Conservation (phyloP, 2,888 invertebrate species). For the Lasius fuliginosus region DNA sequence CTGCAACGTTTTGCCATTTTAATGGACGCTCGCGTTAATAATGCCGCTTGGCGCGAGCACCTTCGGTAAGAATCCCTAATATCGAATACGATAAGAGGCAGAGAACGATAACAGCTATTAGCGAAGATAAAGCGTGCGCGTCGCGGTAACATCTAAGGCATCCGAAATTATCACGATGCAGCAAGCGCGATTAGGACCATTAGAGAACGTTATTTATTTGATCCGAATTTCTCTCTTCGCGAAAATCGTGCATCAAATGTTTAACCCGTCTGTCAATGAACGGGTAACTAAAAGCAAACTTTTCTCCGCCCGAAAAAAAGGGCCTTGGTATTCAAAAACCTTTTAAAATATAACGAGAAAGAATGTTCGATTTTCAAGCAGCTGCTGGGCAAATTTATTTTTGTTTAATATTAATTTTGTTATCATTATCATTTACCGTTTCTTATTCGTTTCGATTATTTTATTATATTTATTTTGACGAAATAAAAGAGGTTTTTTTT, state of each 20-base stretch:
- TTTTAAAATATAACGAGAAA: too few relatives aligned
- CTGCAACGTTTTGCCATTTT: conserved; percentile 56
- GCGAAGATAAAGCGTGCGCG: conserved; percentile 33
- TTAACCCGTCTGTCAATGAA: neutral
- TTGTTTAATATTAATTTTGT: too few relatives aligned
- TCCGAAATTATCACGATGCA: conserved; percentile 24
- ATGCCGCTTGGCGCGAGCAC: conserved; percentile 70
- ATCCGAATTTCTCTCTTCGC: neutral
- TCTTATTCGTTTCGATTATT: too few relatives aligned
- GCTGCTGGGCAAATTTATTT: too few relatives aligned
- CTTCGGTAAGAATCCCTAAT: conserved; percentile 62
- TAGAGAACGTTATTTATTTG: neutral
- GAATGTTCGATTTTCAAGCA: too few relatives aligned
- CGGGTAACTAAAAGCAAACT: too few relatives aligned
- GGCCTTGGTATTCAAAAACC: too few relatives aligned
- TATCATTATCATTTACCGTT: too few relatives aligned
- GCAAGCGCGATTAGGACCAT: neutral
- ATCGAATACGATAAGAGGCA: conserved; percentile 46
- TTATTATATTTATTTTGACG: too few relatives aligned
- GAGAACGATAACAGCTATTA: conserved; percentile 47
- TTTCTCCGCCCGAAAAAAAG: too few relatives aligned
- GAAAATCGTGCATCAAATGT: neutral
- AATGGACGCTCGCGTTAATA: conserved; percentile 73
- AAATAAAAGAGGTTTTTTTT: too few relatives aligned
- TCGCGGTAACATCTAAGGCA: conserved; percentile 21